These are phyloP conservation scores for Apodemia zela DNA, from an alignment of 2,888 invertebrate genomes.

Conservation along the genomic window DNA sequence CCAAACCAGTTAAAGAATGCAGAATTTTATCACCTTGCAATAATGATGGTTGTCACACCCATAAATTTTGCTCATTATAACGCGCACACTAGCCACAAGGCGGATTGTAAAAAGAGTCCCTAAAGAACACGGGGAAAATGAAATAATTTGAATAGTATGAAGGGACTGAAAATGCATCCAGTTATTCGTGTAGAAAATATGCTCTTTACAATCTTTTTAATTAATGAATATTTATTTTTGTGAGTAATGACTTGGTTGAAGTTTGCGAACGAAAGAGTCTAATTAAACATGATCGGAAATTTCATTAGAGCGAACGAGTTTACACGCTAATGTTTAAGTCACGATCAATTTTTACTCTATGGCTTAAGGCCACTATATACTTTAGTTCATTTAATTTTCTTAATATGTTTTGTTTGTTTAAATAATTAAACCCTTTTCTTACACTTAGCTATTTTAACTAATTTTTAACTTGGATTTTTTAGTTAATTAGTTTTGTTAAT, in stretches of 20 bases:
- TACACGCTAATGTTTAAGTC: constrained; percentile 37
- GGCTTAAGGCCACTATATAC: constrained; percentile 18
- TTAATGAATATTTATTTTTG: constrained; percentile 2
- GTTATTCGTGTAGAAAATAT: not conserved
- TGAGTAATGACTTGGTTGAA: constrained; percentile 33
- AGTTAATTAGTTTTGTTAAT: too few relatives aligned
- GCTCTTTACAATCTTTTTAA: not conserved
- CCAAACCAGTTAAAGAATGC: too few relatives aligned
- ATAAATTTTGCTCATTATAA: too few relatives aligned
- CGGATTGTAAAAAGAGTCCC: too few relatives aligned
- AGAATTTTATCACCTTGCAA: too few relatives aligned
- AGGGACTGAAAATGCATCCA: not conserved
- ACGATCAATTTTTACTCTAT: constrained; percentile 23
- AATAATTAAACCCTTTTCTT: not conserved
- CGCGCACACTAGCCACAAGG: too few relatives aligned
- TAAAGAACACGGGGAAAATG: too few relatives aligned
- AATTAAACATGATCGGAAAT: constrained; percentile 40
- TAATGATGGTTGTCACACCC: too few relatives aligned
- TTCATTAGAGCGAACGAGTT: constrained; percentile 37
- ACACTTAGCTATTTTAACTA: too few relatives aligned
- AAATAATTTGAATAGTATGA: not conserved
- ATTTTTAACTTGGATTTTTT: too few relatives aligned
- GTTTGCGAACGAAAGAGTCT: constrained; percentile 36
- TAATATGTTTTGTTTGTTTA: not conserved
- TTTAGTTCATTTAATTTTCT: not conserved